A percentile compares a stretch with the other conserved stretches of the same genome.
These are phyloP conservation scores for Odontomachus brunneus DNA, from an alignment of 1,140 invertebrate genomes.

Conservation along the genomic window DNA sequence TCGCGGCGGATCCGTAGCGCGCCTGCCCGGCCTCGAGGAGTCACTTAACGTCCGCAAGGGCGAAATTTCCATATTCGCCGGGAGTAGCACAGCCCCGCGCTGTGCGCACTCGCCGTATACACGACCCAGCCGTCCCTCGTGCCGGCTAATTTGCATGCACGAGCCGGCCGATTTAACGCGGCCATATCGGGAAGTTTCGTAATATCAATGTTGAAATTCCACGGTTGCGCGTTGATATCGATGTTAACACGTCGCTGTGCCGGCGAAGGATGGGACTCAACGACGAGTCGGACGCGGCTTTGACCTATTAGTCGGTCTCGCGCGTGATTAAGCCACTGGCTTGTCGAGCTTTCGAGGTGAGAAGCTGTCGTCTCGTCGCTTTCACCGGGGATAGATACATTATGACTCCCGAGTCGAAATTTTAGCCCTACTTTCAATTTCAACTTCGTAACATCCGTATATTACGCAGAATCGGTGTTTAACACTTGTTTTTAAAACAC, in stretches of 20 bases:
- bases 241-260: constrained; percentile 14
- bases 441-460: too few species aligned
- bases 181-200: constrained; percentile 14
- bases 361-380: too few species aligned
- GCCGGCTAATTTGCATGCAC: constrained; percentile 21
- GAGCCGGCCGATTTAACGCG: constrained; percentile 9
- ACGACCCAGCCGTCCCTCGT: not conserved
- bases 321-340: not conserved
- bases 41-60: not conserved
- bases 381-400: too few species aligned
- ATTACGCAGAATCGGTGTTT: too few species aligned
- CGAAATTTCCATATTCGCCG: constrained; percentile 27
- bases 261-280: too few species aligned
- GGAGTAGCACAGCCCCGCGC: not conserved
- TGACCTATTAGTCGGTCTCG: constrained; percentile 25
- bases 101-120: too few species aligned
- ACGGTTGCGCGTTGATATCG: not conserved
- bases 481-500: too few species aligned
- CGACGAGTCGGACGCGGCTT: not conserved
- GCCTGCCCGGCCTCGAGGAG: not conserved
- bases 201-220: constrained; percentile 39
- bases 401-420: too few species aligned
- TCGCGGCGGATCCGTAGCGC: constrained; percentile 3
- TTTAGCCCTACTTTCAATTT: too few species aligned
- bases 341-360: too few species aligned